Evolutionary conservation across 2,113 vertebrate species (phyloP), one percentile per base, ranked within the genome.

Genomic region (Phoxinus phoxinus): DNA sequence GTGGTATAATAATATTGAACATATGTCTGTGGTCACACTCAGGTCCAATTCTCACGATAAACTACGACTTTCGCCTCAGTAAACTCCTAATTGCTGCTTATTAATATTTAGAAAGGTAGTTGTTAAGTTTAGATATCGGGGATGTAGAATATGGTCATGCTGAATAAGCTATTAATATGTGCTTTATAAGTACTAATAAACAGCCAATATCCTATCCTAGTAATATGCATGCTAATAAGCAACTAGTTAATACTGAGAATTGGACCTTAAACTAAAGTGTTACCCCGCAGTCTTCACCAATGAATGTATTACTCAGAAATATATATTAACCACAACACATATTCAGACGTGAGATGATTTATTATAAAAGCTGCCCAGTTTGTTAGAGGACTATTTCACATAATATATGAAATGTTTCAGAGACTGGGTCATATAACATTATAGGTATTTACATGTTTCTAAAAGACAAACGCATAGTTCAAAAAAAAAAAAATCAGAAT

Each of bases 291-390:
- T 44, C 37, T 72, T 44, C 19, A 41, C 15, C 65, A 8, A 69
- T 27, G 46, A 23, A 37, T 6, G 3, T 2, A 46, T 27, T 59
- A 44, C 56, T 61, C 13, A 3, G 6, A 41, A 27, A 15, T 44
- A 46, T 25, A 37, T 6, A 80, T 35, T 30, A 61, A 69, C 9
- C 6, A 72, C 46, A 72, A 72, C 32, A n/a, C 56, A 53, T 6
- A 56, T 21, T 46, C 25, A 71, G 23, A 27, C 2, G 48, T 25
- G 67, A 72, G 81, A 72, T 58, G 32, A 83, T 83, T 83, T 83
- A 71, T 83, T 83, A 83, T 83, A 83, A 83, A 83, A n/a, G 17
- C 19, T 67, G 17, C 58, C 58, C 69, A 86, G 30, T 48, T 46
- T 48, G 19, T 53, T 37, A 82, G 53, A 73, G 15, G 30, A 44